Evolutionary conservation across 2,113 vertebrate species (phyloP).

Genomic region (human (Homo sapiens)): GRCh38 chr1:112439501-112440000

Average conservation of each 20-base stretch:
- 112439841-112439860: slow-evolving; percentile 85
- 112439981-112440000: slow-evolving; percentile 12
- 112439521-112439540: neutral
- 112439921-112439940: slow-evolving; percentile 57
- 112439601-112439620: neutral
- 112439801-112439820: slow-evolving; percentile 67
- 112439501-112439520: neutral
- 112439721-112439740: neutral
- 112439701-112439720: slow-evolving; percentile 43
- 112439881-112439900: slow-evolving; percentile 73
- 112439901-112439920: slow-evolving; percentile 55
- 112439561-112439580: neutral
- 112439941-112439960: slow-evolving; percentile 54
- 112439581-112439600: neutral
- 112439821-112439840: slow-evolving; percentile 81
- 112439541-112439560: neutral
- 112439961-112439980: slow-evolving; percentile 10
- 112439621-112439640: neutral
- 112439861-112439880: slow-evolving; percentile 65
- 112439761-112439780: slow-evolving; percentile 70
- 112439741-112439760: neutral
- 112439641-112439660: slow-evolving; percentile 35
- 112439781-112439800: slow-evolving; percentile 83
- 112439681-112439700: neutral
- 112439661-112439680: neutral